Percentiles rank a stretch among this genome's conserved stretches.
Conservation (phyloP, 2,888 invertebrate species). For the Phaedon cochleariae region DNA sequence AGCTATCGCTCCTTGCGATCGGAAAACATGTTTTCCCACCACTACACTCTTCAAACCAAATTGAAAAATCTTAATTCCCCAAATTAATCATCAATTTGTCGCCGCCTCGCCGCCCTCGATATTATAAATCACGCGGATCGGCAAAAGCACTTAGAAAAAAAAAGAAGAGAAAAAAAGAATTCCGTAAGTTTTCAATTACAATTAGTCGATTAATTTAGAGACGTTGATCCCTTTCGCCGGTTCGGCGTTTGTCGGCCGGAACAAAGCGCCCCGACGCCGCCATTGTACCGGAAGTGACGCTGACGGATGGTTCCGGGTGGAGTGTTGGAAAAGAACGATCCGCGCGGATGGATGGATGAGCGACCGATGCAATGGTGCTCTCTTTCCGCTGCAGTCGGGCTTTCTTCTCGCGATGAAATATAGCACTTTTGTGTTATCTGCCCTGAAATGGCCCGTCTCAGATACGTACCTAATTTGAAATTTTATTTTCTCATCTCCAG, state of each 20-base stretch:
- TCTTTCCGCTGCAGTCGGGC: background rate
- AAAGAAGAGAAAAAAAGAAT: too few species aligned
- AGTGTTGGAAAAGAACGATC: slow-evolving; percentile 59
- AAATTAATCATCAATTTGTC: slow-evolving; percentile 49
- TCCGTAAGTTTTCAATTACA: slow-evolving; percentile 58
- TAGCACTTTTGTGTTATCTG: too few species aligned
- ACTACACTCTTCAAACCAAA: slow-evolving; percentile 14
- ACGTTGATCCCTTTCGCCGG: slow-evolving; percentile 56
- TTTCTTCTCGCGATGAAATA: too few species aligned
- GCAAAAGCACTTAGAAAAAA: too few species aligned
- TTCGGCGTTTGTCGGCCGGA: slow-evolving; percentile 51
- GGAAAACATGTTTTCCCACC: background rate
- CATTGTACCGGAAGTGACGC: slow-evolving; percentile 62
- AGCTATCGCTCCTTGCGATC: too few species aligned
- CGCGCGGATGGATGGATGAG: slow-evolving; percentile 59
- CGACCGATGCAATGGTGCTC: slow-evolving; percentile 54
- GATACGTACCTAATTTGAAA: too few species aligned
- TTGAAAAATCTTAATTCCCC: slow-evolving; percentile 44
- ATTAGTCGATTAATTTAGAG: slow-evolving; percentile 60
- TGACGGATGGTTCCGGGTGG: slow-evolving; percentile 60
- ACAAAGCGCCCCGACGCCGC: slow-evolving; percentile 56
- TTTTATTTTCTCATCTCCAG: too few species aligned
- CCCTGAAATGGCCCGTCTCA: too few species aligned
- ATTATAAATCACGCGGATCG: background rate
- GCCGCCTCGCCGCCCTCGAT: slow-evolving; percentile 36